phyloP scores from a whole-genome alignment of 2,113 vertebrate genomes.

The Xenus cinereus region DNA sequence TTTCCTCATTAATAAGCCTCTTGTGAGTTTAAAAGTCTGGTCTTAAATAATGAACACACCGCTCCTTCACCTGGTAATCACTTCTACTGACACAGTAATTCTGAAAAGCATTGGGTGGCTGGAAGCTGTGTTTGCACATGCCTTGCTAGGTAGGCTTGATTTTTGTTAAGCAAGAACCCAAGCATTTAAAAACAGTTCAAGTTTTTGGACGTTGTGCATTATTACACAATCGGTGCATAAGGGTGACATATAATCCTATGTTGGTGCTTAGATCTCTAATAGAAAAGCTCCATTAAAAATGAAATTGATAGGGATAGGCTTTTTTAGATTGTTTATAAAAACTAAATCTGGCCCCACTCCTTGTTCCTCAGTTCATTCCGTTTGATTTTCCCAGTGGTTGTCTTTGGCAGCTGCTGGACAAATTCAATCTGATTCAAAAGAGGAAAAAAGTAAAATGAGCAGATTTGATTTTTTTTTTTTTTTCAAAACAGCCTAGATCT shows the following conservation, averaged over 20 bases:
- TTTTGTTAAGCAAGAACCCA: not conserved
- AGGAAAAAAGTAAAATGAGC: not conserved
- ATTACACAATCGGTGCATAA: not conserved
- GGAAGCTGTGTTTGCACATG: not conserved
- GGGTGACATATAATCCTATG: not conserved
- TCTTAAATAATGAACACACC: not conserved
- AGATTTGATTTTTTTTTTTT: not conserved
- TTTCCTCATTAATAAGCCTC: not conserved
- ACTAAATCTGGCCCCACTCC: slow-evolving; percentile 58
- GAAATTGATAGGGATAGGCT: not conserved
- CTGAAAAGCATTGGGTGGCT: not conserved
- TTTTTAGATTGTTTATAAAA: not conserved
- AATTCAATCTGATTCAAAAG: slow-evolving; percentile 74
- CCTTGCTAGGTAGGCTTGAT: not conserved
- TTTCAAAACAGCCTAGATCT: not conserved
- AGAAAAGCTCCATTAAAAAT: not conserved
- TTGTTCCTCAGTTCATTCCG: slow-evolving; percentile 70
- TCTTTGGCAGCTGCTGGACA: slow-evolving; percentile 80
- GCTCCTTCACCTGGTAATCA: not conserved
- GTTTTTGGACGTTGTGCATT: not conserved
- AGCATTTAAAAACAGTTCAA: not conserved
- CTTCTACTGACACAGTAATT: not conserved
- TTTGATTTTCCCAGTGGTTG: slow-evolving; percentile 76
- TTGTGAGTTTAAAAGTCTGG: not conserved
- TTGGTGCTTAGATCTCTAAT: not conserved